Conservation (phyloP, 2,888 invertebrate species). For the Eristalis pertinax region DNA sequence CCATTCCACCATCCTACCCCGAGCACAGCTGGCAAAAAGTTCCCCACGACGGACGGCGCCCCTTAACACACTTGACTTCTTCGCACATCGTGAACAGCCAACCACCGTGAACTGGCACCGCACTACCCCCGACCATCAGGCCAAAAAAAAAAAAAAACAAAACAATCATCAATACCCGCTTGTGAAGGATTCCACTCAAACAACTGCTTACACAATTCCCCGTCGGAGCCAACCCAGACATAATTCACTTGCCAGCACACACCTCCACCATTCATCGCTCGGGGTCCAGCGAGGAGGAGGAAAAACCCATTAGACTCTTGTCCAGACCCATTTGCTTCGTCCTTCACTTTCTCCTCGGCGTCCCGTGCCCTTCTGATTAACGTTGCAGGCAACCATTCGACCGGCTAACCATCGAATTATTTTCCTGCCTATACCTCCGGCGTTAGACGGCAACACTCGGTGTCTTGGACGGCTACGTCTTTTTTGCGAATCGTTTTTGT, state of each 20-base stretch:
- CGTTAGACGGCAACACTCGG: neutral
- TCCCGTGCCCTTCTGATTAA: too few relatives aligned
- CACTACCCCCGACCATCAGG: neutral
- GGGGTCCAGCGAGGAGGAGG: neutral
- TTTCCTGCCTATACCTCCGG: neutral
- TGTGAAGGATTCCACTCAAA: neutral
- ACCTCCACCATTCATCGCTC: neutral
- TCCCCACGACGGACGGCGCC: neutral
- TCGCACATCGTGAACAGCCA: neutral
- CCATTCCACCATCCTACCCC: too few relatives aligned
- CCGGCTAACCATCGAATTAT: slow-evolving; percentile 42
- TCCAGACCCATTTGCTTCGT: neutral
- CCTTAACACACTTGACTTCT: neutral
- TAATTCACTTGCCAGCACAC: neutral
- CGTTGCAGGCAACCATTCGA: neutral
- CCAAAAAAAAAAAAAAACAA: too few relatives aligned
- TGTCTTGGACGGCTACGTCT: neutral
- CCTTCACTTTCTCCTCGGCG: neutral
- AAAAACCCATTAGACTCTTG: neutral
- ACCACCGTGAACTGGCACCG: neutral
- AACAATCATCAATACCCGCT: neutral
- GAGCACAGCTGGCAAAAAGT: too few relatives aligned
- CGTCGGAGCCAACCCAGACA: neutral
- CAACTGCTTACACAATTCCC: neutral
- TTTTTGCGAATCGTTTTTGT: neutral